phyloP scores from a whole-genome alignment of 2,113 vertebrate genomes.

The Syngnathus scovelli region DNA sequence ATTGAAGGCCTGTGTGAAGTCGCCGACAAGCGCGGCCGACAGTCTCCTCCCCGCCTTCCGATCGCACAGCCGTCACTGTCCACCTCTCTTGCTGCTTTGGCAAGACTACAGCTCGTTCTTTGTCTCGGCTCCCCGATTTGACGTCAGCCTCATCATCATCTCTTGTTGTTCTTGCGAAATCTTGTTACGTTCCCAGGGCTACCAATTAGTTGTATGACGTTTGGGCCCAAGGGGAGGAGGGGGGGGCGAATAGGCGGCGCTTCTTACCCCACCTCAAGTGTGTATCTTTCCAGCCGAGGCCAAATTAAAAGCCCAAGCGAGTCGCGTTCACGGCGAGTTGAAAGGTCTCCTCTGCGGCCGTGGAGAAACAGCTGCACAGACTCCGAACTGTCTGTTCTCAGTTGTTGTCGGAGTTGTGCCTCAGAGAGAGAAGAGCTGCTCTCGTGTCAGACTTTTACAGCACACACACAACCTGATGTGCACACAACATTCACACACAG shows the following conservation, averaged over 20 bases:
- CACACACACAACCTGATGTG: slow-evolving; percentile 5
- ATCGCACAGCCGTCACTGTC: slow-evolving; percentile 22
- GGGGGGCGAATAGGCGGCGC: not conserved
- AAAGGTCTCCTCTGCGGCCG: slow-evolving; percentile 66
- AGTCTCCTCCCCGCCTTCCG: not conserved
- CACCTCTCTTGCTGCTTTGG: slow-evolving; percentile 26
- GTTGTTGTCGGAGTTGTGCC: slow-evolving; percentile 25
- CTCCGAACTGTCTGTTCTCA: slow-evolving; percentile 67
- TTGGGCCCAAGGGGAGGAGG: not conserved
- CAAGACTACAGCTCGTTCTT: slow-evolving; percentile 28
- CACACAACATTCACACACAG: slow-evolving; percentile 30
- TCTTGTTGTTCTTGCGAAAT: slow-evolving; percentile 39
- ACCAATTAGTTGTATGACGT: slow-evolving; percentile 53
- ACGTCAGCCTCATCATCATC: slow-evolving; percentile 36
- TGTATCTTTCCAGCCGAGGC: slow-evolving; percentile 48
- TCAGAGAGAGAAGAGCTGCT: slow-evolving; percentile 30
- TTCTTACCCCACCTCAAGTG: slow-evolving; percentile 17
- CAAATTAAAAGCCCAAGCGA: slow-evolving; percentile 74
- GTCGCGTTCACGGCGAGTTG: slow-evolving; percentile 73
- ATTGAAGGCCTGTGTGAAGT: slow-evolving; percentile 42
- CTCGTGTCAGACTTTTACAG: slow-evolving; percentile 30
- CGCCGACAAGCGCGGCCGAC: slow-evolving; percentile 17
- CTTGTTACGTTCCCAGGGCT: slow-evolving; percentile 48
- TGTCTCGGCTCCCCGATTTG: slow-evolving; percentile 34
- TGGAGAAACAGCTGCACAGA: slow-evolving; percentile 70